phyloP scores from a whole-genome alignment of 2,888 invertebrate species.

The Phoenoteleia sp. region DNA sequence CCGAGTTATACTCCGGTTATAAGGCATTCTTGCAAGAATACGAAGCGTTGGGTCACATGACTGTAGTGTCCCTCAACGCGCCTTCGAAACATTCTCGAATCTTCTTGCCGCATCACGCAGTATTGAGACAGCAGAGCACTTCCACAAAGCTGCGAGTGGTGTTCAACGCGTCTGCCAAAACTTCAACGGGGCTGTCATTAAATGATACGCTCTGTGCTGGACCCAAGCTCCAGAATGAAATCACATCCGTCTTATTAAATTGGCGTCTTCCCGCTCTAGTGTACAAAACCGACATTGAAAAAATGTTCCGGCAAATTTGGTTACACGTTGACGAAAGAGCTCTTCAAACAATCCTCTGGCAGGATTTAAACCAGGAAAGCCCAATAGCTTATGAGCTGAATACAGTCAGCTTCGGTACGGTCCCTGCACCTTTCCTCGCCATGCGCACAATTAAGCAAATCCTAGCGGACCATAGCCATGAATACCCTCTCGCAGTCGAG shows the following conservation, averaged over 20 bases:
- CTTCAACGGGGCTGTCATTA: background rate
- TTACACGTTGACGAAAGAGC: background rate
- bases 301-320: background rate
- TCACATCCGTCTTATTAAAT: too few species aligned
- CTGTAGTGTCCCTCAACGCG: too few species aligned
- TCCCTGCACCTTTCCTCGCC: too few species aligned
- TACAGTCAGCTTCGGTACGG: too few species aligned
- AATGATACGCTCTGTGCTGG: slow-evolving; percentile 5
- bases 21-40: background rate
- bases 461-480: too few species aligned
- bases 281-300: background rate
- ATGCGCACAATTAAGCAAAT: too few species aligned
- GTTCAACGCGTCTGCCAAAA: background rate
- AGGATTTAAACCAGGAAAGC: background rate
- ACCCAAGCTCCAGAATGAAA: slow-evolving; percentile 20
- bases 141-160: background rate
- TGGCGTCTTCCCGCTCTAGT: background rate
- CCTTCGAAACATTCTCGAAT: background rate
- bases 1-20: background rate
- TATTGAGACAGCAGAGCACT: background rate
- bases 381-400: background rate
- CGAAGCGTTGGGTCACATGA: background rate
- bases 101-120: background rate
- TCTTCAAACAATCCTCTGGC: background rate
- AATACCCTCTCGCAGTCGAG: too few species aligned